Conservation (phyloP, 2,797 vertebrate genomes). For the Gambusia yucatana region DNA sequence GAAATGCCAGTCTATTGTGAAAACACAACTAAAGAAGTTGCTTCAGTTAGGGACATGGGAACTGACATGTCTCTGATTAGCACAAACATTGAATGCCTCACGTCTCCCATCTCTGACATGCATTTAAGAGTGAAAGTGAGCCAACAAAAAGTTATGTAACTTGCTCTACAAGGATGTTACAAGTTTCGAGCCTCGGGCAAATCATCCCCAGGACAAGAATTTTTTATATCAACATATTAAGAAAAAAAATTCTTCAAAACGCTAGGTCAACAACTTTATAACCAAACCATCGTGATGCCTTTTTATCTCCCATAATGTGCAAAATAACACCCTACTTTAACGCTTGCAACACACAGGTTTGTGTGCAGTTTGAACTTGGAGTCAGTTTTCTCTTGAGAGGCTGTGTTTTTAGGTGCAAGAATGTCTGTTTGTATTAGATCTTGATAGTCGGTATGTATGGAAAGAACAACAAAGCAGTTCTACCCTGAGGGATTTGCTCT, state of each 20-base stretch:
- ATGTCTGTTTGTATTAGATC: constrained; percentile 8
- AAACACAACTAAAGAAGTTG: background rate
- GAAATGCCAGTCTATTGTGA: background rate
- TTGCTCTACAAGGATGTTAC: background rate
- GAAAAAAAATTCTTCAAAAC: background rate
- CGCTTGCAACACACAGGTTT: background rate
- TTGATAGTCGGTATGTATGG: background rate
- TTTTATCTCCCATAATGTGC: background rate
- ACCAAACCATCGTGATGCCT: no score
- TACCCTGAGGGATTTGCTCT: constrained; percentile 57
- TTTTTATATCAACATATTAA: background rate
- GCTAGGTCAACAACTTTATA: background rate
- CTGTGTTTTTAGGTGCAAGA: background rate
- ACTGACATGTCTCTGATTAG: constrained; percentile 1
- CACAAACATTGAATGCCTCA: background rate
- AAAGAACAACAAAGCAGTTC: constrained; percentile 36
- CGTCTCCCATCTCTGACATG: background rate
- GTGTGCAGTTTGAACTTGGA: background rate
- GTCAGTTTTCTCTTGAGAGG: background rate
- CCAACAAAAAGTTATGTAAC: background rate
- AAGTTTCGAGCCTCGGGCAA: background rate
- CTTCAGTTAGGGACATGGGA: background rate
- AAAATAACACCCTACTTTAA: background rate
- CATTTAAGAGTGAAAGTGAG: background rate
- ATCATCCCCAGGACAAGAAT: background rate